Percentiles rank a stretch among this genome's conserved stretches.
phyloP scores from a whole-genome alignment of 2,113 vertebrate species.

The Macquaria ambigua region DNA sequence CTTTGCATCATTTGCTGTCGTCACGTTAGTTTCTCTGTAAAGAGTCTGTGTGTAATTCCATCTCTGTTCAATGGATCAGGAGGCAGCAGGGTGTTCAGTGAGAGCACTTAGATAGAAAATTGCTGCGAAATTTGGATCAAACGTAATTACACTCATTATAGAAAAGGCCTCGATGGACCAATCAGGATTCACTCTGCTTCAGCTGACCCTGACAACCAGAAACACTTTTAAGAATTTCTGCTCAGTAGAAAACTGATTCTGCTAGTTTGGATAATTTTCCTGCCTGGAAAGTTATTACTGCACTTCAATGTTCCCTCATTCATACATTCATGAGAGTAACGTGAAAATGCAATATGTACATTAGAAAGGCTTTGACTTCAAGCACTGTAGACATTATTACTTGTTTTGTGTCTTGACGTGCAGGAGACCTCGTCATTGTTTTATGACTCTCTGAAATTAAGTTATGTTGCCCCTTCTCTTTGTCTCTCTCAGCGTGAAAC shows the following conservation, averaged over 20 bases:
- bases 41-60: slow-evolving; percentile 28
- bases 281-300: slow-evolving; percentile 24
- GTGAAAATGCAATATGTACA: neutral
- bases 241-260: slow-evolving; percentile 10
- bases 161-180: slow-evolving; percentile 50
- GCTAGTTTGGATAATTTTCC: slow-evolving; percentile 20
- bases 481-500: slow-evolving; percentile 70
- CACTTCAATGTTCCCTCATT: neutral
- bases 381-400: neutral
- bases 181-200: slow-evolving; percentile 42
- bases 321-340: neutral
- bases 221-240: slow-evolving; percentile 21
- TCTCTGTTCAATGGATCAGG: slow-evolving; percentile 41
- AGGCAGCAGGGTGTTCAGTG: slow-evolving; percentile 43
- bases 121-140: slow-evolving; percentile 63
- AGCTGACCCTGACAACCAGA: slow-evolving; percentile 46
- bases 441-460: neutral
- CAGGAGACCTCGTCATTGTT: neutral
- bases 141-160: slow-evolving; percentile 57
- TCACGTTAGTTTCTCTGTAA: slow-evolving; percentile 45
- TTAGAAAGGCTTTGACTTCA: neutral
- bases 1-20: slow-evolving; percentile 30
- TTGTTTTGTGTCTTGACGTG: neutral
- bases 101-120: slow-evolving; percentile 69
- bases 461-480: neutral